These are phyloP conservation scores for Berghia stephanieae DNA, from an alignment of 1,140 invertebrate species.

Conservation along the genomic window DNA sequence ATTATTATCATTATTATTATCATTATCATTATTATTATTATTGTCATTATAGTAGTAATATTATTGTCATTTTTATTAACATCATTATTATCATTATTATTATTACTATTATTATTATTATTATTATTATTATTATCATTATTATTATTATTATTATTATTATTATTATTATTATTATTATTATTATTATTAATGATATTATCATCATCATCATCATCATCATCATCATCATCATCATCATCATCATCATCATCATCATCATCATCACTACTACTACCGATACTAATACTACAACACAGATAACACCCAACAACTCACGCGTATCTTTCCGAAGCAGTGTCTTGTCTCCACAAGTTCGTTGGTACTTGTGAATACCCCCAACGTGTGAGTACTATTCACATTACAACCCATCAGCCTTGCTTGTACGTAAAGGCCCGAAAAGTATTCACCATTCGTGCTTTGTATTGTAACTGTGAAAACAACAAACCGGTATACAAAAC, in stretches of 20 bases:
- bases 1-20: too few relatives aligned
- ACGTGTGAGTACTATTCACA: constrained; percentile 23
- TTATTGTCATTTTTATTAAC: too few relatives aligned
- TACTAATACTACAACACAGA: not conserved
- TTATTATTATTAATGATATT: too few relatives aligned
- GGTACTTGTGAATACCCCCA: constrained; percentile 31
- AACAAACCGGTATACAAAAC: too few relatives aligned
- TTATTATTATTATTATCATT: too few relatives aligned
- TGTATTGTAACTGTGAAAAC: constrained; percentile 18
- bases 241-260: not conserved
- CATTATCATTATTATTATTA: too few relatives aligned
- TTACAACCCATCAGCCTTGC: constrained; percentile 33
- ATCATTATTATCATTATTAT: too few relatives aligned
- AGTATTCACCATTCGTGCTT: constrained; percentile 15
- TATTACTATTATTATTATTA: too few relatives aligned
- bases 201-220: constrained; percentile 7
- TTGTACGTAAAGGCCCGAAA: constrained; percentile 31
- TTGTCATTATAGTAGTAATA: too few relatives aligned
- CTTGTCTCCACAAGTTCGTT: constrained; percentile 31
- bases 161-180: not conserved
- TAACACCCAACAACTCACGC: constrained; percentile 18
- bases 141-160: too few relatives aligned
- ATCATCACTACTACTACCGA: not conserved
- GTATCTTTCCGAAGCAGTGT: constrained; percentile 37
- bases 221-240: not conserved